phyloP scores from a whole-genome alignment of 1,140 invertebrate species.

The Diachasmimorpha longicaudata region DNA sequence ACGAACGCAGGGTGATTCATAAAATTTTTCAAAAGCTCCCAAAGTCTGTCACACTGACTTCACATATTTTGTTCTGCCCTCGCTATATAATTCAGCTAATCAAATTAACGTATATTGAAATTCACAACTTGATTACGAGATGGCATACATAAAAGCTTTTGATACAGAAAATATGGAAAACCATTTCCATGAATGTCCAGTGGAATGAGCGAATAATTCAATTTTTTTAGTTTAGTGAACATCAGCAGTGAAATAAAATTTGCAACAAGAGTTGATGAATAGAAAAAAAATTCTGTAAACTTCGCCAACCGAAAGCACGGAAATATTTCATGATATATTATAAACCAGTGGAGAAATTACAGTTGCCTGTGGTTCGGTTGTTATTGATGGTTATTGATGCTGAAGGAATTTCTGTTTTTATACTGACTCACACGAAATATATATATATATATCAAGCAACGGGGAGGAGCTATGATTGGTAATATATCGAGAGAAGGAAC shows the following conservation, averaged over 20 bases:
- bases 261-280: neutral
- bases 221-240: neutral
- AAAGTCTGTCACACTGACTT: no score
- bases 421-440: neutral
- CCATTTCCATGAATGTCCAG: neutral
- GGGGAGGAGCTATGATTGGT: neutral
- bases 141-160: neutral
- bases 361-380: neutral
- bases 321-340: neutral
- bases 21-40: no score
- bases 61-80: no score
- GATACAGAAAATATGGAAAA: neutral
- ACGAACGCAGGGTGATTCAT: no score
- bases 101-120: no score
- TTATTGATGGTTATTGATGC: neutral
- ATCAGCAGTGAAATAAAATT: neutral
- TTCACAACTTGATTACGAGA: neutral
- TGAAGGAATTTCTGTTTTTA: neutral
- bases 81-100: no score
- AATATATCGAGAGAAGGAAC: neutral
- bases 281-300: neutral
- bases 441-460: neutral
- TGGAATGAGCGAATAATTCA: neutral
- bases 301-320: neutral
- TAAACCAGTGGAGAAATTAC: neutral